Evolutionary conservation across 37 sponge, comb jelly and placozoan genomes (phyloP), one percentile per base, ranked within the genome.

Genomic region (Dysidea cf. avara): DNA sequence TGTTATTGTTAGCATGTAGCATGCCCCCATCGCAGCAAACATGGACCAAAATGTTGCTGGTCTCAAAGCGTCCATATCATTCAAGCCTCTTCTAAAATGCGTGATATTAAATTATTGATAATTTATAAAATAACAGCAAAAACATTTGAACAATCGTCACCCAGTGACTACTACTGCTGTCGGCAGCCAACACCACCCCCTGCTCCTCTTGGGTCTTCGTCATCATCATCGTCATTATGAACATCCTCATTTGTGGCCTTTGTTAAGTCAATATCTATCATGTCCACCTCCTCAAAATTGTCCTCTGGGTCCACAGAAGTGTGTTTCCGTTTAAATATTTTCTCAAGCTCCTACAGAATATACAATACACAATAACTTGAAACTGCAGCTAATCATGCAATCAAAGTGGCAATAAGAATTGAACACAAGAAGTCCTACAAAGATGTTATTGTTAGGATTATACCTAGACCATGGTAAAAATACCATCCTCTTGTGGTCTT

Each of bases 211-310:
- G 29, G 17, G 16, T 60, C 64, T 0, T 77, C 83, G 16, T 75
- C 69, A 33, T 87, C 88, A 13, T 61, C 64, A 65, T 62, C 53
- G 6, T 65, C 68, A 2, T 70, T 72, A 55, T 77, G 54, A n/a
- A 35, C 72, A 28, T 67, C 70, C 5, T 46, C 57, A 7, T 32
- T 51, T 16, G 24, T 68, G 17, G n/a, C 14, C 0, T 83, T 76
- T 33, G 57, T 40, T 0, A 83, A 82, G 36, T 24, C 57, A 50
- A 62, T 66, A 16, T 82, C 73, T 2, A 75, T 73, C 83, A 86
- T 52, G 66, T 77, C 52, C 46, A 86, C 92, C 34, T 84, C 86
- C 31, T 90, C 91, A 28, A 32, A 34, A 1, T 85, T 86, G 0
- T 75, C 84, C 13, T 40, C 35, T 6, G 74, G 55, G 3, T 16